Percentiles rank a stretch among this genome's conserved stretches.
phyloP scores from a whole-genome alignment of 1,140 invertebrate genomes.

The Aphelinus certus region DNA sequence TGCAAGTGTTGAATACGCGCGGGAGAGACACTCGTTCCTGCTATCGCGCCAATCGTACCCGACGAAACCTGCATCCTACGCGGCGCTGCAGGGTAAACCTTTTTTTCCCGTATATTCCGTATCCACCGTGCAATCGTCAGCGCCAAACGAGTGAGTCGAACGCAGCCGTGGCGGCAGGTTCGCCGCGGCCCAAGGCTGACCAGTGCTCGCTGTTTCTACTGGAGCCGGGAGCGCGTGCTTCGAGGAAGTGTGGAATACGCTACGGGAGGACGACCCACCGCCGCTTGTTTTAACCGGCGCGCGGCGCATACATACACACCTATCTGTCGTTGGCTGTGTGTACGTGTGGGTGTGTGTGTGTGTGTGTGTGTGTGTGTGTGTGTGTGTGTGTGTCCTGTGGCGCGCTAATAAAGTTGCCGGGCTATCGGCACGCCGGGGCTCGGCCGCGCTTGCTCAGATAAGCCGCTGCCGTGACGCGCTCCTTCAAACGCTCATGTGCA shows the following conservation, averaged over 20 bases:
- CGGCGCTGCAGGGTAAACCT: no score
- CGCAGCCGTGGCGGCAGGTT: neutral
- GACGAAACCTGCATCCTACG: no score
- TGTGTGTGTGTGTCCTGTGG: neutral
- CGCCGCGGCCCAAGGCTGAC: neutral
- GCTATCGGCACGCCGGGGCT: neutral
- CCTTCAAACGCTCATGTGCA: neutral
- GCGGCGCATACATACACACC: no score
- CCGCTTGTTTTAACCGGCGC: neutral
- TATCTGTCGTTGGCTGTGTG: no score
- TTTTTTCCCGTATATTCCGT: no score
- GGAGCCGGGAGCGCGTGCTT: neutral
- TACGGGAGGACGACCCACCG: neutral
- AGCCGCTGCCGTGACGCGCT: neutral
- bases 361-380: no score
- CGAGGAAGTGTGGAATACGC: constrained; percentile 24
- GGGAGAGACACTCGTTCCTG: neutral
- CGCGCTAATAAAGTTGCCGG: constrained; percentile 28
- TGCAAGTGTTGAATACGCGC: neutral
- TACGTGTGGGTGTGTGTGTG: no score
- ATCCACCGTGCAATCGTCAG: no score
- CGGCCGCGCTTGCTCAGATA: no score
- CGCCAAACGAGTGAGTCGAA: no score
- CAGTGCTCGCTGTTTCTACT: constrained; percentile 21
- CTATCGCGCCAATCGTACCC: no score